Evolutionary conservation across 2,797 vertebrate genomes (phyloP).

Genomic region (Sphenopsis melanotis): DNA sequence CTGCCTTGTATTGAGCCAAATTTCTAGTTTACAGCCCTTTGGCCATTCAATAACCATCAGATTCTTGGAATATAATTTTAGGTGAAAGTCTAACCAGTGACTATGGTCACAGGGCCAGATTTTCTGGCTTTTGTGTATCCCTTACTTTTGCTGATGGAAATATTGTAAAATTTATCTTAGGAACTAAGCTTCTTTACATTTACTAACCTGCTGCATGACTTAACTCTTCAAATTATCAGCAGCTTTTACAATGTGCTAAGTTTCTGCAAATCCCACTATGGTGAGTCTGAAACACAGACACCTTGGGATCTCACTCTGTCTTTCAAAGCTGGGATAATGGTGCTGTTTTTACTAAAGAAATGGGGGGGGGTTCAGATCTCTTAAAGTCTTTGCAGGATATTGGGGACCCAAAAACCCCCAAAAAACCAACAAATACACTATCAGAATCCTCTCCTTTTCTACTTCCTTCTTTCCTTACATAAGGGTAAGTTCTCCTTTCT

Average conservation of each 20-base stretch:
- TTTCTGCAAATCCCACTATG: background rate
- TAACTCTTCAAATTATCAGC: background rate
- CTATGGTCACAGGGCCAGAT: background rate
- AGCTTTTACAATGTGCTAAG: background rate
- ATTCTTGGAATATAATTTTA: background rate
- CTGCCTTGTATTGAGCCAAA: background rate
- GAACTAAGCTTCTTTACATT: background rate
- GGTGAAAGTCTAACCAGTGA: background rate
- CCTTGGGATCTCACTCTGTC: background rate
- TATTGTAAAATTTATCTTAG: background rate
- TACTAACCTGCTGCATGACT: background rate
- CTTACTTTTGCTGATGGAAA: background rate
- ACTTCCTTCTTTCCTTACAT: background rate
- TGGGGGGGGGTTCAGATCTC: rapidly evolving
- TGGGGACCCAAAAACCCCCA: background rate
- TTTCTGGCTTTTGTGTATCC: background rate
- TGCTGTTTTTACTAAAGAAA: background rate
- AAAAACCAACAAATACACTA: background rate
- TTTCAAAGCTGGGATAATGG: background rate
- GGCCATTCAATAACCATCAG: background rate
- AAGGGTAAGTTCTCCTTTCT: background rate
- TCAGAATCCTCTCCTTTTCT: background rate
- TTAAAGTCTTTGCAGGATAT: background rate
- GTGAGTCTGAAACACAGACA: background rate
- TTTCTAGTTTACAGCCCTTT: background rate